Evolutionary conservation across 2,888 invertebrate genomes (phyloP).

Genomic region (Orthonevra nobilis): DNA sequence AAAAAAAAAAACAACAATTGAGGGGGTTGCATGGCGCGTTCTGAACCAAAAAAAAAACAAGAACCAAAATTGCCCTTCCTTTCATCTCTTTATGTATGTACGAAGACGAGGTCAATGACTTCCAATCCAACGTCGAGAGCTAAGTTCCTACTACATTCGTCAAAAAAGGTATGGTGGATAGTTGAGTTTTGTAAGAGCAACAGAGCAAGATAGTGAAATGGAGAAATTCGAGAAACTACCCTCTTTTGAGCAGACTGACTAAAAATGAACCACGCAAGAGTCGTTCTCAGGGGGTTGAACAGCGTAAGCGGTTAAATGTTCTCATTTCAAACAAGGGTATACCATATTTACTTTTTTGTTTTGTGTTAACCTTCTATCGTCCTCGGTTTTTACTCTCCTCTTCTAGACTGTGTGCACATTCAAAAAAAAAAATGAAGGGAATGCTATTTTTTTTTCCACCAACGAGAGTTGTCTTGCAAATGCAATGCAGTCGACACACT

Average conservation of each 20-base stretch:
- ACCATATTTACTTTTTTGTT: constrained; percentile 19
- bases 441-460: too few species aligned
- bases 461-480: too few species aligned
- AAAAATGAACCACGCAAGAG: neutral
- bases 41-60: constrained; percentile 24
- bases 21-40: constrained; percentile 36
- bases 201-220: constrained; percentile 34
- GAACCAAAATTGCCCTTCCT: constrained; percentile 45
- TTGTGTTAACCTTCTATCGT: neutral
- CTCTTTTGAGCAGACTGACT: constrained; percentile 7
- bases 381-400: too few species aligned
- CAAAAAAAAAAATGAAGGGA: too few species aligned
- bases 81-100: constrained; percentile 25
- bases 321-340: constrained; percentile 57
- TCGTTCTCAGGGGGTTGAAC: neutral
- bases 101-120: constrained; percentile 61
- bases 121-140: constrained; percentile 27
- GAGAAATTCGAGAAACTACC: constrained; percentile 13
- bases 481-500: too few species aligned
- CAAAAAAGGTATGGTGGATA: neutral
- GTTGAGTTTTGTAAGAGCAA: constrained; percentile 37
- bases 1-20: too few species aligned
- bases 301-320: constrained; percentile 45
- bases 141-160: neutral
- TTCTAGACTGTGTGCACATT: too few species aligned